Evolutionary conservation across 35 echinoderm and acorn worm species (phyloP), one percentile per base, ranked within the genome.

Genomic region (Eucidaris tribuloides): DNA sequence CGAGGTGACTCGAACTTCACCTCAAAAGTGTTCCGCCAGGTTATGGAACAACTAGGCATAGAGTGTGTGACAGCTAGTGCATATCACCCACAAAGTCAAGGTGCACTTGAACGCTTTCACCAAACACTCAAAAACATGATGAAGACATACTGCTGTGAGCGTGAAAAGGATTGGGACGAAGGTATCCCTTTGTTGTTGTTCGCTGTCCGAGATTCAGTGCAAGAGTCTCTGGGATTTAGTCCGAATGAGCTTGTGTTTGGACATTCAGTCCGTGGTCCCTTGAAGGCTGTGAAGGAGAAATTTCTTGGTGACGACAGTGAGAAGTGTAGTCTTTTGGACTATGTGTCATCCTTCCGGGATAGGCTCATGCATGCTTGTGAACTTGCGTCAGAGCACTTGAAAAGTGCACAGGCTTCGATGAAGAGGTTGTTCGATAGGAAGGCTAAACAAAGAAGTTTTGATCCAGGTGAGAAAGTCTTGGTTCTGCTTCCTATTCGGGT

Each of bases 61-160:
- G 27, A 66, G 0, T 83, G 81, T 25, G 25, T 52, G 35, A 83
- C 28, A 17, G 89, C 86, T 20, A 82, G 62, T 52, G 70, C 92
- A 22, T 82, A 90, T 59, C 92, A 86, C 49, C 81, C 83, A n/a
- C 45, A 87, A 19, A 46, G 33, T 23, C 86, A 94, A 78, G 76
- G 92, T 18, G 77, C 82, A 3, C 46, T 89, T 1, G 86, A 89
- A 39, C 37, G 81, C 9, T 94, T 89, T 41, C 77, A 89, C 29
- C 82, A 94, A 85, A 94, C 80, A 3, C 29, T 94, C 20, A 94
- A 94, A 72, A 85, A 19, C 36, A 94, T 94, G 86, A 80, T 94
- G 3, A 89, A 81, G 42, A 76, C 92, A 20, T 94, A 81, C 44
- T 85, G 86, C 64, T 50, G 64, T 59, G 86, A 89, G 3, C 57